Percentiles rank a stretch among this genome's conserved stretches.
These are phyloP conservation scores for Brachypteracias leptosomus DNA, from an alignment of 2,113 vertebrate species.

Conservation along the genomic window DNA sequence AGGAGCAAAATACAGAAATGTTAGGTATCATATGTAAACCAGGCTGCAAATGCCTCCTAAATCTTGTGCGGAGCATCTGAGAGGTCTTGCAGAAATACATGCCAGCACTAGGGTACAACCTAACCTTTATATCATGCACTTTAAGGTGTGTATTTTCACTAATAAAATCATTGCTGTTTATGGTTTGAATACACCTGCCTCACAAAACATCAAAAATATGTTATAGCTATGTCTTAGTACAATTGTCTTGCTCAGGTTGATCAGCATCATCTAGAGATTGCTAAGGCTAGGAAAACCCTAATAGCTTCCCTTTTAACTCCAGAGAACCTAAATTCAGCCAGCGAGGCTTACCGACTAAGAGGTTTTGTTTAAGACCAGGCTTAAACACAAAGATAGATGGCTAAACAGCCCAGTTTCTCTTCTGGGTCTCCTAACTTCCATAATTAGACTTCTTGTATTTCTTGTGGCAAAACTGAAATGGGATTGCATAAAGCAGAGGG, in stretches of 20 bases:
- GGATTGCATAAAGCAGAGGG: not conserved
- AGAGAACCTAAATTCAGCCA: not conserved
- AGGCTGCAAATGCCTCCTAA: not conserved
- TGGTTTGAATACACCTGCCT: not conserved
- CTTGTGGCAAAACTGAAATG: not conserved
- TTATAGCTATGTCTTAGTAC: not conserved
- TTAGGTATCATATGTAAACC: not conserved
- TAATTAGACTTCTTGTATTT: not conserved
- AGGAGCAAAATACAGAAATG: not conserved
- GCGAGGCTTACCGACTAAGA: not conserved
- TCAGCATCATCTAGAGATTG: not conserved
- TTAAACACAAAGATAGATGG: not conserved
- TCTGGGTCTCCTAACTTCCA: not conserved
- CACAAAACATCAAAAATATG: not conserved
- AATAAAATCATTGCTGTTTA: not conserved
- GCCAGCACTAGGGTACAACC: not conserved
- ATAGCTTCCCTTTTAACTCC: not conserved
- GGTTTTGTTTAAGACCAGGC: not conserved
- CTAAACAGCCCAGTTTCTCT: not conserved
- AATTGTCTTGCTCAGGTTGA: not conserved
- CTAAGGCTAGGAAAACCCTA: not conserved
- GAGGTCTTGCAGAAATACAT: not conserved
- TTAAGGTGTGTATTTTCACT: not conserved
- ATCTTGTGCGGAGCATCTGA: not conserved
- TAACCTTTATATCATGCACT: not conserved